These are phyloP conservation scores for Muntiacus muntjak DNA, from an alignment of 2,113 vertebrate species.

Conservation along the genomic window DNA sequence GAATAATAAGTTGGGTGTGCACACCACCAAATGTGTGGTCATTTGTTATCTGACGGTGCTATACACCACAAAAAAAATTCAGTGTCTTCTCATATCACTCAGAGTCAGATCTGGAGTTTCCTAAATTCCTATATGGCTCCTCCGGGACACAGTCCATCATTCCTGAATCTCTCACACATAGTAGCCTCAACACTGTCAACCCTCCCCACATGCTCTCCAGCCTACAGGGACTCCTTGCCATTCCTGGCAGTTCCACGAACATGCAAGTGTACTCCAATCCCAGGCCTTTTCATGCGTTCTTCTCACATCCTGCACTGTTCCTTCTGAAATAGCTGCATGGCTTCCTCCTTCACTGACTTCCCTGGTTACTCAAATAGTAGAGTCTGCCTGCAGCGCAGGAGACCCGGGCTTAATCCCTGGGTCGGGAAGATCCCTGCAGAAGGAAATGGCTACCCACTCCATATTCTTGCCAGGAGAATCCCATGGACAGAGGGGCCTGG, in stretches of 20 bases:
- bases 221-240: background rate
- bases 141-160: background rate
- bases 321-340: background rate
- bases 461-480: background rate
- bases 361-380: background rate
- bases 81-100: background rate
- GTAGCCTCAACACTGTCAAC: background rate
- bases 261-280: background rate
- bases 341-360: background rate
- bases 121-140: background rate
- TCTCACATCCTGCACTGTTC: background rate
- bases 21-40: background rate
- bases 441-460: background rate
- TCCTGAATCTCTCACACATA: background rate
- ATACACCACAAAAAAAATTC: background rate
- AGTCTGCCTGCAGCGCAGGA: background rate
- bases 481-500: background rate
- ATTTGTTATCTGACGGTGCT: background rate
- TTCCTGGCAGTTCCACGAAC: background rate
- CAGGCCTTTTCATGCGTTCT: background rate
- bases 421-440: background rate
- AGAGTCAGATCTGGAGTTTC: background rate
- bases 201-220: background rate
- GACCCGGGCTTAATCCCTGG: background rate
- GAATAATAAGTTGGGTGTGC: background rate